A percentile compares a stretch with the other conserved stretches of the same genome.
phyloP scores from a whole-genome alignment of 2,888 invertebrate species.

The Dryadula phaetusa region DNA sequence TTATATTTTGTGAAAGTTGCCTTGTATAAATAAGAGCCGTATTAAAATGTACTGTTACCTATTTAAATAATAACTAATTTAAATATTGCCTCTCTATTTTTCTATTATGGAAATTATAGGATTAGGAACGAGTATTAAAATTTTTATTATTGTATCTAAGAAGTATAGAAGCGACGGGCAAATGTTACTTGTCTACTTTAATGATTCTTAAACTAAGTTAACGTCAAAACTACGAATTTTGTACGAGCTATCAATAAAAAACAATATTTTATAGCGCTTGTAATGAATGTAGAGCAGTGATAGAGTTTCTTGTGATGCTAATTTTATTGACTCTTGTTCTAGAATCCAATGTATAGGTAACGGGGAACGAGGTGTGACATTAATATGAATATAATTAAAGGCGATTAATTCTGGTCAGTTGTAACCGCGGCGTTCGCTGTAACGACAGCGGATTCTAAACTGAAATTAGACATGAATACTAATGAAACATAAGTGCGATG shows the following conservation, averaged over 20 bases:
- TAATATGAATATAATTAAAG: constrained; percentile 55
- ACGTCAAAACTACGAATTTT: constrained; percentile 45
- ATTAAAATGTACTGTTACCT: constrained; percentile 36
- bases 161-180: constrained; percentile 10
- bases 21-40: constrained; percentile 36
- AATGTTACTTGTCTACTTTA: constrained; percentile 29
- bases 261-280: constrained; percentile 20
- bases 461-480: constrained; percentile 61
- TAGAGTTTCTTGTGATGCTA: constrained; percentile 33
- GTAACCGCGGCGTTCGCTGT: constrained; percentile 45
- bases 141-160: constrained; percentile 33
- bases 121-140: constrained; percentile 35
- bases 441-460: constrained; percentile 42
- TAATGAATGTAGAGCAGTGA: constrained; percentile 29
- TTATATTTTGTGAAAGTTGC: constrained; percentile 35
- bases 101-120: constrained; percentile 40
- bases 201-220: constrained; percentile 34
- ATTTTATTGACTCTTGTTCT: constrained; percentile 40
- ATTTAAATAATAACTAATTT: constrained; percentile 39
- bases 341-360: constrained; percentile 44
- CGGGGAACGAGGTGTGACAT: constrained; percentile 52
- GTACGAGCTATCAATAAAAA: constrained; percentile 45
- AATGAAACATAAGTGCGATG: constrained; percentile 75
- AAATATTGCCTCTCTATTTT: constrained; percentile 38
- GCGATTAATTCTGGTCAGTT: constrained; percentile 54